Conservation (phyloP, 2,113 vertebrate species). For the Willisornis vidua region DNA sequence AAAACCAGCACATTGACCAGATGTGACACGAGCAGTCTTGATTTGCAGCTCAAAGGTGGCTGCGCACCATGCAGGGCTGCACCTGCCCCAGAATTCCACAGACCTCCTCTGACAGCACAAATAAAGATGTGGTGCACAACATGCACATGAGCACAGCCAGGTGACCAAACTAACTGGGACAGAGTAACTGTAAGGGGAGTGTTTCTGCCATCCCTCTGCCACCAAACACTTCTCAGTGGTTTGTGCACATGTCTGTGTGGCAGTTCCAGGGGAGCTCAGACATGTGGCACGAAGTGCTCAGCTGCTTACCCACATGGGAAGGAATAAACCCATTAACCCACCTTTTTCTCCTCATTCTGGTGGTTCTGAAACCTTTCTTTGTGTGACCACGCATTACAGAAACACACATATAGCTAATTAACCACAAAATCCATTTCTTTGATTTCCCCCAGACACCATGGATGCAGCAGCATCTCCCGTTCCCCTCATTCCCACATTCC, state of each 20-base stretch:
- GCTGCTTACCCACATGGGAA: not conserved
- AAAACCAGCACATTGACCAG: not conserved
- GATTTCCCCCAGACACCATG: not conserved
- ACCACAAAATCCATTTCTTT: not conserved
- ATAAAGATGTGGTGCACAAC: fast-evolving
- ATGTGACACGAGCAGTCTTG: not conserved
- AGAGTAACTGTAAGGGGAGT: not conserved
- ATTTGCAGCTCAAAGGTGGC: not conserved
- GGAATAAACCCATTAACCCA: not conserved
- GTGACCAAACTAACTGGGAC: not conserved
- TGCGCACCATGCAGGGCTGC: fast-evolving
- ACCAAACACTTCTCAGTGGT: not conserved
- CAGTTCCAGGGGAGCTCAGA: fast-evolving
- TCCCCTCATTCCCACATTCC: not conserved
- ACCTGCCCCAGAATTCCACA: not conserved
- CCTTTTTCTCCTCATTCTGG: not conserved
- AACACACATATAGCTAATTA: not conserved
- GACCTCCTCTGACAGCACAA: not conserved
- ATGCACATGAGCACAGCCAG: not conserved
- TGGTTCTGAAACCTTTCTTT: not conserved
- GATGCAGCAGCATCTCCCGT: fast-evolving
- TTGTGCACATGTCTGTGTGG: fast-evolving
- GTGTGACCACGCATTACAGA: fast-evolving
- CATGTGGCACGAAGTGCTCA: fast-evolving
- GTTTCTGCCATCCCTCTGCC: not conserved